phyloP scores from a whole-genome alignment of 2,113 vertebrate genomes.

The Strigops habroptila region DNA sequence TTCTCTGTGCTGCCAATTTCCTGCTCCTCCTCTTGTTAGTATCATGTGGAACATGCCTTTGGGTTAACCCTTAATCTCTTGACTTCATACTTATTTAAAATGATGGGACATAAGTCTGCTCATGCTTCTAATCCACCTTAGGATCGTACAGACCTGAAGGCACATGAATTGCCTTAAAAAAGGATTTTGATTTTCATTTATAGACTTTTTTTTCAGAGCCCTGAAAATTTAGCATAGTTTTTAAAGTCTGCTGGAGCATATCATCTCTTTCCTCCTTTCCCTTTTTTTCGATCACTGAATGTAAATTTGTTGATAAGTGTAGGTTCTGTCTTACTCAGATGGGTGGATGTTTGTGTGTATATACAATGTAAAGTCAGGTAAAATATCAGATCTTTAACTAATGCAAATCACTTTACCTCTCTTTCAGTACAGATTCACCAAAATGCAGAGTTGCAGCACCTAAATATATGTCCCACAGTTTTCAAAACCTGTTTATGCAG shows the following conservation, averaged over 20 bases:
- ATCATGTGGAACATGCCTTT: neutral
- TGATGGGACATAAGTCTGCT: neutral
- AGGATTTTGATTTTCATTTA: neutral
- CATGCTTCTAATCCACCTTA: neutral
- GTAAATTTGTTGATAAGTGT: neutral
- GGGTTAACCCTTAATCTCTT: neutral
- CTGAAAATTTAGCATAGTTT: neutral
- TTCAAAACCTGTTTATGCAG: neutral
- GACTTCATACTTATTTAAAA: neutral
- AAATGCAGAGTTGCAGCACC: neutral
- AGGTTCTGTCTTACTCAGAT: neutral
- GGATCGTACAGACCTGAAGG: rapidly evolving
- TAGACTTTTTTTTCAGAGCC: neutral
- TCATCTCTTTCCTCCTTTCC: neutral
- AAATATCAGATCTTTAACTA: neutral
- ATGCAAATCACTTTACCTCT: neutral
- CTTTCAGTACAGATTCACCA: neutral
- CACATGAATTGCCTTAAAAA: neutral
- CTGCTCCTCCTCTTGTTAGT: neutral
- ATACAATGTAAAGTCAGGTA: neutral
- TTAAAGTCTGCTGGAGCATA: neutral
- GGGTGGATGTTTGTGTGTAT: neutral
- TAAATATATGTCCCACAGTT: neutral
- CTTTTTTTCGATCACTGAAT: neutral
- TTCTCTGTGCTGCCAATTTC: neutral